Conservation (phyloP, 1,140 invertebrate genomes). For the Platorchestia sp. region DNA sequence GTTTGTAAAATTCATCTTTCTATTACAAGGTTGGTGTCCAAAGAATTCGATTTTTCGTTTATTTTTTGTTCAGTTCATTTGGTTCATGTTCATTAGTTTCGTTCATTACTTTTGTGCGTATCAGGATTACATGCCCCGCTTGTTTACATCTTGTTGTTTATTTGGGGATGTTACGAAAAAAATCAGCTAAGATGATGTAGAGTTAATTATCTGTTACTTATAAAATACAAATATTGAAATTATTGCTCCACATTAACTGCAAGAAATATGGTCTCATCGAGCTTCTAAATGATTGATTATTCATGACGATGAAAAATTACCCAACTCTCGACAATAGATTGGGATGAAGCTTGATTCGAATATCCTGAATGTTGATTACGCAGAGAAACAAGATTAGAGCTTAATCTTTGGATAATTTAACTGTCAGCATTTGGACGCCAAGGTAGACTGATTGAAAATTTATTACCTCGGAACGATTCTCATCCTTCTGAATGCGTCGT, state of each 20-base stretch:
- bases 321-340: neutral
- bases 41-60: neutral
- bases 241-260: neutral
- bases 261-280: neutral
- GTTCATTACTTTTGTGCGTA: neutral
- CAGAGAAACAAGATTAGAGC: neutral
- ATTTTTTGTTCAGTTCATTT: neutral
- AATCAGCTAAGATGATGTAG: neutral
- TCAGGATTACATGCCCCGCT: neutral
- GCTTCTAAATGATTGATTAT: neutral
- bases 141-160: neutral
- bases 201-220: neutral
- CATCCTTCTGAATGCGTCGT: neutral
- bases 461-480: neutral
- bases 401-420: neutral
- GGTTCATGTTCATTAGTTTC: too few species aligned
- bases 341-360: neutral
- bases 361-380: neutral
- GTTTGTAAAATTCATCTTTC: neutral
- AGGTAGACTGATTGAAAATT: neutral
- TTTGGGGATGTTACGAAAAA: neutral
- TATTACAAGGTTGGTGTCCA: neutral
- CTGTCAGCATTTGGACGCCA: neutral
- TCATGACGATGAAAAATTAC: neutral
- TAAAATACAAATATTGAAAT: neutral